These are phyloP conservation scores for Lithobates sylvaticus DNA, from an alignment of 2,797 vertebrate genomes.

Conservation along the genomic window DNA sequence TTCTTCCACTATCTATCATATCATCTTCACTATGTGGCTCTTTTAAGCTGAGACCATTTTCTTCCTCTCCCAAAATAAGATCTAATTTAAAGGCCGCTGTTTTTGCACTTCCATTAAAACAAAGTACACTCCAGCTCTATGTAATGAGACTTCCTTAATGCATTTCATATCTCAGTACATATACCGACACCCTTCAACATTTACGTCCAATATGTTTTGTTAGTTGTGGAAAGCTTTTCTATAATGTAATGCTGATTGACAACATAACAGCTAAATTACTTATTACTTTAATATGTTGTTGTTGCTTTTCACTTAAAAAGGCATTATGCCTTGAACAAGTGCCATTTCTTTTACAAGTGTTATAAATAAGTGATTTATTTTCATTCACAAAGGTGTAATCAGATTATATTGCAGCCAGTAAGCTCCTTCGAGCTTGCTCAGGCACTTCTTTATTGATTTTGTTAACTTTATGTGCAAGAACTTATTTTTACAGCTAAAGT, in stretches of 20 bases:
- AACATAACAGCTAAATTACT: constrained; percentile 48
- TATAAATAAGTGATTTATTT: constrained; percentile 30
- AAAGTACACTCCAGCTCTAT: constrained; percentile 10
- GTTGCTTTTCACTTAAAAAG: constrained; percentile 34
- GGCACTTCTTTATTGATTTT: constrained; percentile 5
- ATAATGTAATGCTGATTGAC: constrained; percentile 37
- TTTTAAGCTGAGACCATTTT: constrained; percentile 1
- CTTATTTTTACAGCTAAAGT: not conserved
- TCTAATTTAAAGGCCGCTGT: constrained; percentile 3
- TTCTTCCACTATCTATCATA: not conserved
- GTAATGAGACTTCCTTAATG: constrained; percentile 28
- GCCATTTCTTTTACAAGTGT: constrained; percentile 25
- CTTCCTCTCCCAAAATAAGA: constrained; percentile 1
- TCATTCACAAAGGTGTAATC: constrained; percentile 31
- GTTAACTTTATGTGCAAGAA: not conserved
- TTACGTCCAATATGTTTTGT: constrained; percentile 7
- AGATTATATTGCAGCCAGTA: constrained; percentile 1
- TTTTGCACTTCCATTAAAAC: constrained; percentile 29
- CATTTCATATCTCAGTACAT: constrained; percentile 11
- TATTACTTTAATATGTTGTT: constrained; percentile 40
- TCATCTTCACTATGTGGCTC: not conserved
- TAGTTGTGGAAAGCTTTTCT: not conserved
- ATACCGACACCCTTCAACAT: constrained; percentile 10
- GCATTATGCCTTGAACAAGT: constrained; percentile 23
- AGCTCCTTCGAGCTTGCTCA: not conserved